Evolutionary conservation across 1,140 invertebrate species (phyloP).

Genomic region (Mamestra configurata): DNA sequence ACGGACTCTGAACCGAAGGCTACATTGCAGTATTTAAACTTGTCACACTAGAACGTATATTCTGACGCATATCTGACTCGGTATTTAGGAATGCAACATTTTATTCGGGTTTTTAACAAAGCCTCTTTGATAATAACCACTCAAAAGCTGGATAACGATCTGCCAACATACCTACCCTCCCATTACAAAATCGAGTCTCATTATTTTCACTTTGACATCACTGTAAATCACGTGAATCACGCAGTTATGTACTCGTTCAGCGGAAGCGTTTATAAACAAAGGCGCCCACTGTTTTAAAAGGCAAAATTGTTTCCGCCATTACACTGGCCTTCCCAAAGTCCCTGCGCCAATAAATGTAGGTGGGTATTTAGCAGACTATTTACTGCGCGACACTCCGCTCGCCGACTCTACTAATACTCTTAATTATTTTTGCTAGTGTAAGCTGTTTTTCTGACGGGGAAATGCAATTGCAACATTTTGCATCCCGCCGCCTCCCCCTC

Average conservation of each 20-base stretch:
- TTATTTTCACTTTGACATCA: constrained; percentile 46
- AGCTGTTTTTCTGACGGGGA: constrained; percentile 86
- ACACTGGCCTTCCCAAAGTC: constrained; percentile 70
- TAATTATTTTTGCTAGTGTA: constrained; percentile 87
- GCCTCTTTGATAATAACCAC: constrained; percentile 32
- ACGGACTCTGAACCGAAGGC: no score
- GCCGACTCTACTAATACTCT: constrained; percentile 85
- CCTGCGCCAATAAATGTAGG: constrained; percentile 84
- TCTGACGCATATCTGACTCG: neutral
- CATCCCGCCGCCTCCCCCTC: constrained; percentile 67
- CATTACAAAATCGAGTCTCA: constrained; percentile 41
- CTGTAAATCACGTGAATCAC: constrained; percentile 51
- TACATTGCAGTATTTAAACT: no score
- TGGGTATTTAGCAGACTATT: constrained; percentile 85
- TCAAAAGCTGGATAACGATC: constrained; percentile 44
- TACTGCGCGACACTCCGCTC: constrained; percentile 82
- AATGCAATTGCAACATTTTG: constrained; percentile 86
- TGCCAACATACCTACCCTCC: constrained; percentile 17
- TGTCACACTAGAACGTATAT: no score
- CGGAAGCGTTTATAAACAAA: constrained; percentile 74
- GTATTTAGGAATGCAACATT: neutral
- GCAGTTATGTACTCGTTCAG: constrained; percentile 46
- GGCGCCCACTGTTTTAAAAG: constrained; percentile 78
- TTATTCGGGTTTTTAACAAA: constrained; percentile 8
- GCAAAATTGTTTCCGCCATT: constrained; percentile 82